Percentiles rank a stretch among this genome's conserved stretches.
These are phyloP conservation scores for Periophthalmus magnuspinnatus DNA, from an alignment of 2,797 vertebrate species.

Conservation along the genomic window DNA sequence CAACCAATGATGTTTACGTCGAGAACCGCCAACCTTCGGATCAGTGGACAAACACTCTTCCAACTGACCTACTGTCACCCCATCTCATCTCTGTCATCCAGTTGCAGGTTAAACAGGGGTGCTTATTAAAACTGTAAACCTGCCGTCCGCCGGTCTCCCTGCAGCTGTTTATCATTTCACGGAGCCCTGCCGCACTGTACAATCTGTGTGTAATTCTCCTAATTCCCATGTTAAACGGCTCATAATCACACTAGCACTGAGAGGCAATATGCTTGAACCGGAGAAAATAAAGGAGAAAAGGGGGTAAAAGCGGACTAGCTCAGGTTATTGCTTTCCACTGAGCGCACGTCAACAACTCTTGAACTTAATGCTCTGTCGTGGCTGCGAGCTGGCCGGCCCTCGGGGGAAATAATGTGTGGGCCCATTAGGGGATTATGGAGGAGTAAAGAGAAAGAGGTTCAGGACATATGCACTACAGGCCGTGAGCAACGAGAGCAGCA, in stretches of 20 bases:
- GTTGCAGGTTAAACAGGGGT: neutral
- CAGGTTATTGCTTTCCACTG: conserved; percentile 78
- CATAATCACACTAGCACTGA: conserved; percentile 63
- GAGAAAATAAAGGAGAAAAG: conserved; percentile 64
- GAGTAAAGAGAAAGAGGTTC: conserved; percentile 61
- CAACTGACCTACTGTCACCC: too few relatives aligned
- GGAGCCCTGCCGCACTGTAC: neutral
- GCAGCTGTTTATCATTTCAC: conserved; percentile 60
- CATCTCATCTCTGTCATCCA: conserved; percentile 3
- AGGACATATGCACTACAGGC: conserved; percentile 49
- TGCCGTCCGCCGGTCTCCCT: conserved; percentile 23
- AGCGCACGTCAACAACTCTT: conserved; percentile 73
- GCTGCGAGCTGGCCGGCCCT: conserved; percentile 53
- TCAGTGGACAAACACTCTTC: too few relatives aligned
- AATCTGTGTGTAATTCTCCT: conserved; percentile 55
- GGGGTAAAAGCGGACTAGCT: conserved; percentile 46
- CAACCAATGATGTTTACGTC: too few relatives aligned
- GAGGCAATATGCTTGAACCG: conserved; percentile 67
- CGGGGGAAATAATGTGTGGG: conserved; percentile 78
- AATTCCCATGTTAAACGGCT: conserved; percentile 72
- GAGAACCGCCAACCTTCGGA: too few relatives aligned
- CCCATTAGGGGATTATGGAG: conserved; percentile 69
- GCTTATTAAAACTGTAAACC: conserved; percentile 57
- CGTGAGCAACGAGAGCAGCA: conserved; percentile 14
- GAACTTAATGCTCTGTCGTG: conserved; percentile 74